Percentiles rank a stretch among this genome's conserved stretches.
Evolutionary conservation across 2,113 vertebrate species (phyloP).

Genomic region (Prunella himalayana): DNA sequence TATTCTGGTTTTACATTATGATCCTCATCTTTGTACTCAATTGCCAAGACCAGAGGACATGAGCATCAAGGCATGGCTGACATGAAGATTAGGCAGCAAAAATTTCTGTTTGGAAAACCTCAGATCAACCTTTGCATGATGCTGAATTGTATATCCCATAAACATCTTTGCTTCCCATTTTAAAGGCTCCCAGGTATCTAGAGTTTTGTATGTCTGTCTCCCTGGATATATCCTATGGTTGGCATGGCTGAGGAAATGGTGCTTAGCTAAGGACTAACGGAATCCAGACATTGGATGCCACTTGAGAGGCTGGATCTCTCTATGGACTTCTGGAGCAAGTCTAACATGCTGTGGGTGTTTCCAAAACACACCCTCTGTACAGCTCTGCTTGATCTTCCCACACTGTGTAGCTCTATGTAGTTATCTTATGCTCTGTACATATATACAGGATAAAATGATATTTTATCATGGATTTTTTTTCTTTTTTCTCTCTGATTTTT

Average conservation of each 20-base stretch:
- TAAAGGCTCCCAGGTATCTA: background rate
- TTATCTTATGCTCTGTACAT: background rate
- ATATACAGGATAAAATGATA: background rate
- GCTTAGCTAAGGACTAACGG: background rate
- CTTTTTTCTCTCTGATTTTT: background rate
- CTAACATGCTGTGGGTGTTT: background rate
- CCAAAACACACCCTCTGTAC: background rate
- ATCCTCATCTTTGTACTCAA: background rate
- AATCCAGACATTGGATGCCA: background rate
- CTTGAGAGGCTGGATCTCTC: background rate
- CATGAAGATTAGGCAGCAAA: background rate
- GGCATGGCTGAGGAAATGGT: background rate
- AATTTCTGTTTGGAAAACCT: background rate
- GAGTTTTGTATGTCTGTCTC: background rate
- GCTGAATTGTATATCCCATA: background rate
- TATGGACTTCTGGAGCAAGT: background rate
- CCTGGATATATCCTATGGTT: background rate
- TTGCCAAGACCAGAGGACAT: background rate
- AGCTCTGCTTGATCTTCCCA: background rate
- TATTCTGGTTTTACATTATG: fast-evolving
- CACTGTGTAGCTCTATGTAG: background rate
- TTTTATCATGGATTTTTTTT: background rate
- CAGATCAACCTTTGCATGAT: background rate
- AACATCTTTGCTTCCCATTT: background rate
- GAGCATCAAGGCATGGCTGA: background rate